A percentile compares a stretch with the other conserved stretches of the same genome.
These are phyloP conservation scores for Schlechtendalia chinensis DNA, from an alignment of 1,140 invertebrate genomes.

Conservation along the genomic window DNA sequence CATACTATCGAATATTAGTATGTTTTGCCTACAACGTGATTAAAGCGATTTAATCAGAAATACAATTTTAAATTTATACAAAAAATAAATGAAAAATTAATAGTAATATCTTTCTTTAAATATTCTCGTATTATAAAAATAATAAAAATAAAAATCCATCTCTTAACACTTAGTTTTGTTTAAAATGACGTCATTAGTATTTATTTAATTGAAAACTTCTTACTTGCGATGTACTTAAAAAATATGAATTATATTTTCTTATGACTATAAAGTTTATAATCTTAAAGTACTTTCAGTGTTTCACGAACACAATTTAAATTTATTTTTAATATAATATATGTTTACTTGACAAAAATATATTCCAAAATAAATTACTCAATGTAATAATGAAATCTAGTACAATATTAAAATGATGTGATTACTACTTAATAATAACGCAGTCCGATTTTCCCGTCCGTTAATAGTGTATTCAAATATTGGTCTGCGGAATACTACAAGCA, in stretches of 20 bases:
- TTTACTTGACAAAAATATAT: background rate
- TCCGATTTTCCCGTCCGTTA: too few relatives aligned
- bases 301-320: background rate
- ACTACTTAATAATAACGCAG: too few relatives aligned
- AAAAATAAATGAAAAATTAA: background rate
- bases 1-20: too few relatives aligned
- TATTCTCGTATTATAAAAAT: too few relatives aligned
- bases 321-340: background rate
- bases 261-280: background rate
- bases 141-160: too few relatives aligned
- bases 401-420: background rate
- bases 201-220: background rate
- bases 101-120: too few relatives aligned
- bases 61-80: background rate
- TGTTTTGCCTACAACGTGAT: too few relatives aligned
- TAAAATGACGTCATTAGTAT: background rate
- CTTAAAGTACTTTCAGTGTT: background rate
- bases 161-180: too few relatives aligned
- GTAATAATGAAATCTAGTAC: background rate
- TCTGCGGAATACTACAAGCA: too few relatives aligned
- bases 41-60: too few relatives aligned
- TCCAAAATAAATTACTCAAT: constrained; percentile 15
- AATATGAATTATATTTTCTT: background rate
- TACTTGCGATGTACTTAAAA: background rate
- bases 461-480: too few relatives aligned